A percentile compares a stretch with the other conserved stretches of the same genome.
Evolutionary conservation across 1,140 invertebrate genomes (phyloP).

Genomic region (Conus ventricosus): DNA sequence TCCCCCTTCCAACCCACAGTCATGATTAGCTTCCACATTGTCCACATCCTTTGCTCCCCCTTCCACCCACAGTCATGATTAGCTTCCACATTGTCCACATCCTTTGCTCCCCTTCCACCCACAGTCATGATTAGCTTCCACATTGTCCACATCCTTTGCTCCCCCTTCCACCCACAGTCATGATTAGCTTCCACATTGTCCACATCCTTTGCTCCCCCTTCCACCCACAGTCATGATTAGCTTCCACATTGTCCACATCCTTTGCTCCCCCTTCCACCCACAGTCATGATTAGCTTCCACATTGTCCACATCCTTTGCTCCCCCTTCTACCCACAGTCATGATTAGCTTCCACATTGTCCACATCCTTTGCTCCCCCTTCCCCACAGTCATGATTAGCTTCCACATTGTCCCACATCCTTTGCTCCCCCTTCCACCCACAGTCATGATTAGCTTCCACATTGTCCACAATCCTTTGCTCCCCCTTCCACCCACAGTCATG

Average conservation of each 20-base stretch:
- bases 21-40: too few species aligned
- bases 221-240: not conserved
- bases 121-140: too few species aligned
- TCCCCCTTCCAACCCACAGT: slow-evolving; percentile 8
- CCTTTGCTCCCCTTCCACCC: slow-evolving; percentile 22
- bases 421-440: slow-evolving; percentile 21
- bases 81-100: too few species aligned
- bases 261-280: slow-evolving; percentile 24
- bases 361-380: slow-evolving; percentile 24
- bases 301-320: not conserved
- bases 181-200: too few species aligned
- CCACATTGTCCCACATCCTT: not conserved
- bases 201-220: slow-evolving; percentile 24
- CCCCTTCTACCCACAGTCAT: not conserved
- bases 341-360: too few species aligned
- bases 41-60: slow-evolving; percentile 11
- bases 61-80: not conserved
- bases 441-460: too few species aligned
- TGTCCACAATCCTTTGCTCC: slow-evolving; percentile 1
- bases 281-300: too few species aligned
- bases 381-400: too few species aligned
- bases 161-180: slow-evolving; percentile 7
- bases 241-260: too few species aligned
- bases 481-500: slow-evolving; percentile 1
- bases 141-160: not conserved